A percentile compares a stretch with the other conserved stretches of the same genome.
Evolutionary conservation across 2,888 invertebrate genomes (phyloP).

Genomic region (Psylliodes chrysocephalus): DNA sequence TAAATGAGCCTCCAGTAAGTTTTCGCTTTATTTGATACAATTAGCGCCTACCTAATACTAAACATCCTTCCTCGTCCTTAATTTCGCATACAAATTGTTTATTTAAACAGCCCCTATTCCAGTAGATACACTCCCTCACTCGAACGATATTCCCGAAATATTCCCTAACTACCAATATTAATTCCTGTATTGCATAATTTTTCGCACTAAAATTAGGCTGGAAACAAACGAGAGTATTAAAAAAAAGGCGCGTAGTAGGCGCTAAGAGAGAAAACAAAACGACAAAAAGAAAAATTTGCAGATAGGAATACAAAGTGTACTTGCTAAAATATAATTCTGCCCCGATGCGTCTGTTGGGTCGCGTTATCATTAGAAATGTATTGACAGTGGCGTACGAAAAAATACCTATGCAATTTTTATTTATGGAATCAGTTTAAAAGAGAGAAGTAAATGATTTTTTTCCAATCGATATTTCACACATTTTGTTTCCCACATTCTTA

Average conservation of each 20-base stretch:
- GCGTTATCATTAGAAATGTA: background rate
- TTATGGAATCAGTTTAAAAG: too few relatives aligned
- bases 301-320: background rate
- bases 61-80: conserved; percentile 4
- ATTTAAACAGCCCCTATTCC: conserved; percentile 2
- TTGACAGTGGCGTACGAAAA: background rate
- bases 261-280: background rate
- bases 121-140: background rate
- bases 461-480: too few relatives aligned
- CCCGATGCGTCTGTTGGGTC: background rate
- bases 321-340: background rate
- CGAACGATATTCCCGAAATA: conserved; percentile 14
- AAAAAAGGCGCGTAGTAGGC: conserved; percentile 29
- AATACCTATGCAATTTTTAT: too few relatives aligned
- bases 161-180: conserved; percentile 45
- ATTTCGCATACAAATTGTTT: conserved; percentile 17
- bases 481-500: too few relatives aligned
- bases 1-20: background rate
- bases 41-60: conserved; percentile 3
- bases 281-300: background rate
- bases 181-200: conserved; percentile 37
- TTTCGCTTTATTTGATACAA: background rate
- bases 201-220: conserved; percentile 40
- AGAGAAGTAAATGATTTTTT: too few relatives aligned
- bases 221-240: conserved; percentile 32